Base-by-base conservation (phyloP, 2,888 invertebrate genomes). In the Alloscopus bannaensis region DNA sequence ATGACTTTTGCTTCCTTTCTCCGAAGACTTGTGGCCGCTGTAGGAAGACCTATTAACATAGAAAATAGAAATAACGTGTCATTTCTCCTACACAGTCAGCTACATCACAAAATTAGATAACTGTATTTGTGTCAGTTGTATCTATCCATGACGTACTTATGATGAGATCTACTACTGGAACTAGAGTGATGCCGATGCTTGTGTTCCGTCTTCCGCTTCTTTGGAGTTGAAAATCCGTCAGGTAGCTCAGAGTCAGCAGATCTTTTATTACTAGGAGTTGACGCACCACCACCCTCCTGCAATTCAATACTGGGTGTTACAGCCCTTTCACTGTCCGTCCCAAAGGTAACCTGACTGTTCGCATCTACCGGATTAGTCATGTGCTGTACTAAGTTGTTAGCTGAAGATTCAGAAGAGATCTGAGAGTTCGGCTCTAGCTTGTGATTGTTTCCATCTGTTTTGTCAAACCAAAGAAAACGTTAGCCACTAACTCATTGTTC, bases 81-180 rank as follows among this genome's bases (percentile, higher is more conserved):
- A n/a, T n/a, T n/a, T n/a, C n/a, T n/a, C n/a, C n/a, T n/a, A n/a
- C n/a, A n/a, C n/a, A n/a, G n/a, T n/a, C n/a, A n/a, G n/a, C n/a
- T n/a, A n/a, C n/a, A n/a, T n/a, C n/a, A n/a, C n/a, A n/a, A n/a
- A n/a, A n/a, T n/a, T n/a, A n/a, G n/a, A n/a, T 22, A 52, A 52
- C 20, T 52, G 18, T n/a, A 47, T 47, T n/a, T 6, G 8, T 36
- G 6, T n/a, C 18, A 4, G 4, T 47, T n/a, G 18, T 55, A 55
- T 13, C 55, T 26, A 4, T 13, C 40, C n/a, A n/a, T 20, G 3
- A n/a, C 75, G 13, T 60, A 76, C 76, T 62, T 76, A 42, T 76
- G 76, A 36, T 76, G 76, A 76, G 76, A 76, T 76, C 76, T 59
- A 62, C 76, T 76, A 28, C 66, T 75, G 28, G 75, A 75, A 28